Evolutionary conservation across 1,140 invertebrate species (phyloP).

Genomic region (Magallana angulata): DNA sequence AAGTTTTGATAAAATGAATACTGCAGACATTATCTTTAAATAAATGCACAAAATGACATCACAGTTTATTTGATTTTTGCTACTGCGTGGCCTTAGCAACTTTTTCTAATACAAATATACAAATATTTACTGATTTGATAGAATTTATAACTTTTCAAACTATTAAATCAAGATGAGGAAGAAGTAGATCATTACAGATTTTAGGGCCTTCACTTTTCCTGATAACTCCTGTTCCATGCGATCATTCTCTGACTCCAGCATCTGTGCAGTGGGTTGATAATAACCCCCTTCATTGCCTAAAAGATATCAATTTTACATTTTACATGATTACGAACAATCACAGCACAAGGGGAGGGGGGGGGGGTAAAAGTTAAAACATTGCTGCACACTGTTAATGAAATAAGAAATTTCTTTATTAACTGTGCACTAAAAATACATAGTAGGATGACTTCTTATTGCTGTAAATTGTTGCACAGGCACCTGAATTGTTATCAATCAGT

Average conservation of each 20-base stretch:
- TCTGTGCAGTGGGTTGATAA: slow-evolving; percentile 63
- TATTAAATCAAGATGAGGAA: not conserved
- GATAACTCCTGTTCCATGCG: slow-evolving; percentile 65
- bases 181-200: slow-evolving; percentile 66
- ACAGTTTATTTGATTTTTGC: too few species aligned
- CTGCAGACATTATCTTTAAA: too few species aligned
- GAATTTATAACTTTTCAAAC: not conserved
- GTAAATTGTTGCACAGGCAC: too few species aligned
- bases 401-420: too few species aligned
- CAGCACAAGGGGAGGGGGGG: not conserved
- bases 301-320: not conserved
- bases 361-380: not conserved
- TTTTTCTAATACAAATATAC: not conserved
- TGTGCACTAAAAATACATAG: too few species aligned
- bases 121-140: not conserved
- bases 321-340: not conserved
- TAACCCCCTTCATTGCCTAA: slow-evolving; percentile 34
- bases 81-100: too few species aligned
- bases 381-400: too few species aligned
- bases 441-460: too few species aligned
- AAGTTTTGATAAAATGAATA: too few species aligned
- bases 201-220: slow-evolving; percentile 71
- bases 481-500: too few species aligned
- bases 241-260: slow-evolving; percentile 72
- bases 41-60: too few species aligned